These are phyloP conservation scores for Rhea pennata DNA, from an alignment of 2,113 vertebrate species.

Conservation along the genomic window DNA sequence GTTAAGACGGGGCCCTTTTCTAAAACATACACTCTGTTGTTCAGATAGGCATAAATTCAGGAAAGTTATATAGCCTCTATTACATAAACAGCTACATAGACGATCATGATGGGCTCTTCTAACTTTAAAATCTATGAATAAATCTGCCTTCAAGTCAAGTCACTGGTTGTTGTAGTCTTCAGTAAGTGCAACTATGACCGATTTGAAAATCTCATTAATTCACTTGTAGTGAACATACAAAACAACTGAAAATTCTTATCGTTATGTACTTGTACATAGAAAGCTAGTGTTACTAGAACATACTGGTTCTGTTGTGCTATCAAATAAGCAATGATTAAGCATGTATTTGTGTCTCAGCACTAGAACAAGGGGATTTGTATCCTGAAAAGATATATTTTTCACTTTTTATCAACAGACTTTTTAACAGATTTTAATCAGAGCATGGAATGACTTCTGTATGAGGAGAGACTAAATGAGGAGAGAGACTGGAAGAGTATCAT, in stretches of 20 bases:
- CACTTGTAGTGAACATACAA: neutral
- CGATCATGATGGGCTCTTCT: neutral
- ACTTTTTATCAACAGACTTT: neutral
- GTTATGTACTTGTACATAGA: neutral
- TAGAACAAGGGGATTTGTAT: neutral
- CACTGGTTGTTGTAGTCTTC: neutral
- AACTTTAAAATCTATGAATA: neutral
- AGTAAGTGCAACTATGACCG: neutral
- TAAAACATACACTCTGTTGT: neutral
- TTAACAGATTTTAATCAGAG: neutral
- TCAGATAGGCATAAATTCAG: neutral
- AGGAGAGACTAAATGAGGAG: neutral
- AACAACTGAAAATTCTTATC: neutral
- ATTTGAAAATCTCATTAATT: neutral
- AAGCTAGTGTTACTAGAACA: fast-evolving
- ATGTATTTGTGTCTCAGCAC: neutral
- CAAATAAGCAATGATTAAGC: neutral
- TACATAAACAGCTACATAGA: neutral
- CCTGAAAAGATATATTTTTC: neutral
- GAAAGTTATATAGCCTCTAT: neutral
- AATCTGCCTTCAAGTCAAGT: neutral
- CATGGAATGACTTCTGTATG: neutral
- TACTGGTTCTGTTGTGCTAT: neutral
- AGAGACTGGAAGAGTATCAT: neutral
- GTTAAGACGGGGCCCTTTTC: neutral